Evolutionary conservation across 2,113 vertebrate species (phyloP).

Genomic region (Chrysochloris asiatica): DNA sequence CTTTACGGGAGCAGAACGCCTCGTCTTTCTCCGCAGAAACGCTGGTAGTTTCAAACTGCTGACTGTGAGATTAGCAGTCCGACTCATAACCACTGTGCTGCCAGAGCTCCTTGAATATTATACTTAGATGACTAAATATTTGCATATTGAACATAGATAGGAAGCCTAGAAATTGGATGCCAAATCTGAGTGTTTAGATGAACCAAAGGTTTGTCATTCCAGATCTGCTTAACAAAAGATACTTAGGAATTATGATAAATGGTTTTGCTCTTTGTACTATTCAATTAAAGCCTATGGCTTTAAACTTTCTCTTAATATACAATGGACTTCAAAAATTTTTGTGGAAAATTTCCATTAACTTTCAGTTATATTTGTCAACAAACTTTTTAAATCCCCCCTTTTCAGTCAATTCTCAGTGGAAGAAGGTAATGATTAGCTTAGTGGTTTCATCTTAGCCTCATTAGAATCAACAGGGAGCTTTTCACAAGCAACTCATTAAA

Average conservation of each 20-base stretch:
- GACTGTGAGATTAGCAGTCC: no score
- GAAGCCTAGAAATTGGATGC: conserved; percentile 1
- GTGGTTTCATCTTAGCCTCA: neutral
- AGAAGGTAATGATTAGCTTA: neutral
- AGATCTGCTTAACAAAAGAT: neutral
- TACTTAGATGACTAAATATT: neutral
- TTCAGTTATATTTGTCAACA: no score
- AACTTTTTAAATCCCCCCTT: no score
- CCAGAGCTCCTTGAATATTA: no score
- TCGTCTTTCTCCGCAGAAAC: no score
- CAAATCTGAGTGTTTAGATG: neutral
- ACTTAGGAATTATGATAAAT: conserved; percentile 14
- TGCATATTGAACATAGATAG: neutral
- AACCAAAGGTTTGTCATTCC: neutral
- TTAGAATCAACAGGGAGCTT: neutral
- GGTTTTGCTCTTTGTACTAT: neutral
- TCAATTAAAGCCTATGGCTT: neutral
- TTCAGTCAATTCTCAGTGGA: neutral
- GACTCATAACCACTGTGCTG: no score
- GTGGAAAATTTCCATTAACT: no score
- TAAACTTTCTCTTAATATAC: neutral
- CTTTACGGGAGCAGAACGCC: no score
- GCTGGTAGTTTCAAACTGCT: no score
- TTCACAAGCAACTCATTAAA: neutral
- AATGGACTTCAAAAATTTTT: no score